Conservation (phyloP, 2,113 vertebrate species). For the Probosciger aterrimus region DNA sequence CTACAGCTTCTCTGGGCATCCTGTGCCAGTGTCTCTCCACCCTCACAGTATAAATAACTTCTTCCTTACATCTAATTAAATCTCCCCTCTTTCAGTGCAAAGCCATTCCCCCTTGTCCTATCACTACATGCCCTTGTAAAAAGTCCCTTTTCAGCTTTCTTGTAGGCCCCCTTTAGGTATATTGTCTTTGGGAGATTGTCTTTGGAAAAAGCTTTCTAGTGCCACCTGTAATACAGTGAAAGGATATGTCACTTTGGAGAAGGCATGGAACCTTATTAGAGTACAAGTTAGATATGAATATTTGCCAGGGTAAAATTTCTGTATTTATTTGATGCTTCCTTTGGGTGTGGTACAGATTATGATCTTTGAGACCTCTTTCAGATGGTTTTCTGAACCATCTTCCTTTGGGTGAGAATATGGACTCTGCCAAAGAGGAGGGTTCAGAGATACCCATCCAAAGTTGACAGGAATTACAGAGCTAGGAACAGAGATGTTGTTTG, state of each 20-base stretch:
- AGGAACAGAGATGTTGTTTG: not conserved
- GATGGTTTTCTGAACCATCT: not conserved
- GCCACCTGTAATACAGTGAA: fast-evolving
- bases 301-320: not conserved
- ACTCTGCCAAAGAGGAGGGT: not conserved
- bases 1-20: not conserved
- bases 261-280: not conserved
- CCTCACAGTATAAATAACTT: not conserved
- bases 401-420: not conserved
- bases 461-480: not conserved
- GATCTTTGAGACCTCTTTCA: not conserved
- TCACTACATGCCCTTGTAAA: not conserved
- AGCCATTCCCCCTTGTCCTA: not conserved
- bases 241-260: not conserved
- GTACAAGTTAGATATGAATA: not conserved
- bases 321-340: not conserved
- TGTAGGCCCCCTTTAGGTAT: not conserved
- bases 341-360: not conserved
- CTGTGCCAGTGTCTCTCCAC: not conserved
- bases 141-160: not conserved
- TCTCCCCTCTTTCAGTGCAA: not conserved
- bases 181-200: not conserved
- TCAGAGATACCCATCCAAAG: not conserved
- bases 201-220: not conserved
- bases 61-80: not conserved